Base-by-base conservation (phyloP, 2,797 vertebrate species). In the Sylvia borin region DNA sequence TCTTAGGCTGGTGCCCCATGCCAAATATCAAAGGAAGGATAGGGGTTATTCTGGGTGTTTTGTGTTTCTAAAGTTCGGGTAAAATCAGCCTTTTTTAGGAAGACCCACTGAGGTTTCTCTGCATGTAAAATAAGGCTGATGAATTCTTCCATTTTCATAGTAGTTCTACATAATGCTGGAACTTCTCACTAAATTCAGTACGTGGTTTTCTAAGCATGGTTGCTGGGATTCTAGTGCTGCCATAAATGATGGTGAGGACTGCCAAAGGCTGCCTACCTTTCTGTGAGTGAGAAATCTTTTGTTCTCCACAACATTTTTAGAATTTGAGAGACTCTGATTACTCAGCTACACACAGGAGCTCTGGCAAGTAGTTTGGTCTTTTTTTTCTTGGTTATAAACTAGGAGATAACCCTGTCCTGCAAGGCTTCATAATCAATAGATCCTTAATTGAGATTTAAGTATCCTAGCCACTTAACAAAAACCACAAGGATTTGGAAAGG, bases 81-180 rank as follows among this genome's bases (percentile, higher is more conserved):
- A 38, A 76, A 76, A 67, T 38, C 24, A 38, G 14, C 31, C 4
- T 55, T 16, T 75, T 74, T 16, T 32, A 24, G 34, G 42, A 43
- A 77, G 26, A 60, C 8, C 7, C 24, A 15, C 18, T 13, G 66
- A 45, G 24, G 7, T 75, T 78, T 57, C 29, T 20, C 25, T 66
- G 38, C 1, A 0, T 0, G 0, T 53, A 3, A 48, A 65, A 15
- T 17, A 21, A 55, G 51, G 24, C 16, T 31, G 64, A 66, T 40
- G 38, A 90, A 13, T 50, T 11, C 10, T 66, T 68, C 17, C 1
- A 2, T 17, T 81, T 90, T 36, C n/a, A 10, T 9, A 50, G 29
- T 1, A 12, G 8, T 36, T 88, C 76, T 32, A 73, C 71, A 58
- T 55, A 75, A 57, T 43, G 20, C 10, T 72, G 67, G 38, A 90